Percentiles rank a stretch among this genome's conserved stretches.
Evolutionary conservation across 2,113 vertebrate genomes (phyloP).

Genomic region (Etia nguti): DNA sequence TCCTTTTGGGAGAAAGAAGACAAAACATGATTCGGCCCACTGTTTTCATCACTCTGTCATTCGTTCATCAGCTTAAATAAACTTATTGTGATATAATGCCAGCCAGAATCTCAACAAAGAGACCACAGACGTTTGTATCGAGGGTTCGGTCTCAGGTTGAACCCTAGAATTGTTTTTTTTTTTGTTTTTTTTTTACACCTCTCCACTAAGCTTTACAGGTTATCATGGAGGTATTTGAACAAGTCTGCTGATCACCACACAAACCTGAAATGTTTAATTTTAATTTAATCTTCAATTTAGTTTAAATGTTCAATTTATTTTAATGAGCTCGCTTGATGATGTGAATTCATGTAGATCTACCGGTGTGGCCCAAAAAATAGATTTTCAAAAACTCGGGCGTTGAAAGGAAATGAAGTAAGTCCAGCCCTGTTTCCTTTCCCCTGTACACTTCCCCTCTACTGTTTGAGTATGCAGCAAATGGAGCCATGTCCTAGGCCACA

Average conservation of each 20-base stretch:
- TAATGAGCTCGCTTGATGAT: background rate
- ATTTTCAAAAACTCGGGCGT: background rate
- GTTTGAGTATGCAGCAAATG: slow-evolving; percentile 31
- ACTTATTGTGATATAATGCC: background rate
- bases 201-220: background rate
- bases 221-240: background rate
- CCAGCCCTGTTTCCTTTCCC: background rate
- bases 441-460: background rate
- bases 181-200: background rate
- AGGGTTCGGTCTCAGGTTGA: background rate
- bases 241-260: background rate
- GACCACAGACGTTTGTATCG: background rate
- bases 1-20: background rate
- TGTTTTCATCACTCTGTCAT: background rate
- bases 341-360: background rate
- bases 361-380: background rate
- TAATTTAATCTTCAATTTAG: background rate
- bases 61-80: background rate
- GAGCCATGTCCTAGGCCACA: slow-evolving; percentile 1
- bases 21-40: background rate
- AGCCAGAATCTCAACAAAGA: background rate
- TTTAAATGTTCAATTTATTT: slow-evolving; percentile 13
- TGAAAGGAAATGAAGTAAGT: background rate
- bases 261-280: background rate
- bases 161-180: background rate